Conservation (phyloP, 2,113 vertebrate genomes). For the Pachyramphus minor region DNA sequence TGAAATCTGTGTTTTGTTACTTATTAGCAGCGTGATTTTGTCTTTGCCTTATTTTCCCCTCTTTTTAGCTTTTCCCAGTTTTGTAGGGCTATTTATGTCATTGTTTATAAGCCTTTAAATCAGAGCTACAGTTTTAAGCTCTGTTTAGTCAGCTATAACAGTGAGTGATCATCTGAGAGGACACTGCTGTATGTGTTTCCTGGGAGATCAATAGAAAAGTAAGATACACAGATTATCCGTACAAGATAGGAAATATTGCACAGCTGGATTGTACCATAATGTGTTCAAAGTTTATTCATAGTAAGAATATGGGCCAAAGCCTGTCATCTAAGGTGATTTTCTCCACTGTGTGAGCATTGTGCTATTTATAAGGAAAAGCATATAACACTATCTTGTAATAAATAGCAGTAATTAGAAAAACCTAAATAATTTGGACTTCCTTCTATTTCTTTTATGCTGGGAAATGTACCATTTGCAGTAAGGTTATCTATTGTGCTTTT, state of each 20-base stretch:
- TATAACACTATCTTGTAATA: background rate
- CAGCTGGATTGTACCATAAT: background rate
- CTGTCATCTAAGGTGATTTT: background rate
- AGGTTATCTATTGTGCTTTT: background rate
- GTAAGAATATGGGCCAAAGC: background rate
- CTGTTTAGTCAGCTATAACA: background rate
- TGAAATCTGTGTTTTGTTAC: background rate
- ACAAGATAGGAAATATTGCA: background rate
- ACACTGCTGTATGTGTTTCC: background rate
- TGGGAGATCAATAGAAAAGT: background rate
- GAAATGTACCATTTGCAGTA: background rate
- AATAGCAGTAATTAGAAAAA: background rate
- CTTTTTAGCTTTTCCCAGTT: background rate
- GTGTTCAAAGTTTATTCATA: background rate
- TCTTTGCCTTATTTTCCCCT: background rate
- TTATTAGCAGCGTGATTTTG: background rate
- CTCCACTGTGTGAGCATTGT: accelerated
- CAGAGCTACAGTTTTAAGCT: background rate
- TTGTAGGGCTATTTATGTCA: background rate
- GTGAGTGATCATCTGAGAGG: background rate
- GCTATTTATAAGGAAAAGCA: background rate
- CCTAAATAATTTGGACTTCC: background rate
- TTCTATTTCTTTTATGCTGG: background rate
- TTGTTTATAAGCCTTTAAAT: background rate
- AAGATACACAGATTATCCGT: background rate